Base-by-base conservation (phyloP, 1,140 invertebrate species). In the Ceratina calcarata region DNA sequence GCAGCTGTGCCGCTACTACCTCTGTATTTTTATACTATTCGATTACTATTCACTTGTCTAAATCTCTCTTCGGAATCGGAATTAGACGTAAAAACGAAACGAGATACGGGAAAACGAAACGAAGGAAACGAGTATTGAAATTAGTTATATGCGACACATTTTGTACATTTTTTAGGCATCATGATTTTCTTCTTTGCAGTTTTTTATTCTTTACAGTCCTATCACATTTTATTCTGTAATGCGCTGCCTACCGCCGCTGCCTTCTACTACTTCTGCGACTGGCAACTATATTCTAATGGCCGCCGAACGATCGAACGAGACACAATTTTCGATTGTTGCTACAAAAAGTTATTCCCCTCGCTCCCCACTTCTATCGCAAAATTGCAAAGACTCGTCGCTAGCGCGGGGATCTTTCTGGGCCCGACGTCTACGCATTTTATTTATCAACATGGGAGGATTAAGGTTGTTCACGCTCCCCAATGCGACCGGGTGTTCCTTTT, bases 231-330 rank as follows among this genome's bases (percentile, higher is more conserved):
- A 88, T 90, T 90, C 87, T 90, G 88, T 91, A 88, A 88, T 88
- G 88, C 89, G 89, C 90, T 88, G 84, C 89, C 89, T 91, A 85
- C 87, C 86, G 88, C 90, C 88, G 90, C 90, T 91, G 89, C 87
- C 88, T 91, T 90, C 90, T 90, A 91, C 89, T 87, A 89, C 89
- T 87, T 87, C 89, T 88, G 87, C 88, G 86, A 89, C 84, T 83
- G 86, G 87, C 75, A 83, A 76, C 85, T 88, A 45, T 45, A 45
- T 87, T 87, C 81, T 86, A 86, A 86, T 69, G 81, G 75, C 74
- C 61, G 74, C 78, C 82, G 73, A 86, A 82, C 76, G 58, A 85
- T 74, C 61, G 75, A 76, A 58, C 57, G 45, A 69, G 8, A 65
- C 16, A 20, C 20, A 13, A 45, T 13, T 53, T 55, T n/a, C 57